These are phyloP conservation scores for Gortyna flavago DNA, from an alignment of 2,888 invertebrate genomes.

Conservation along the genomic window DNA sequence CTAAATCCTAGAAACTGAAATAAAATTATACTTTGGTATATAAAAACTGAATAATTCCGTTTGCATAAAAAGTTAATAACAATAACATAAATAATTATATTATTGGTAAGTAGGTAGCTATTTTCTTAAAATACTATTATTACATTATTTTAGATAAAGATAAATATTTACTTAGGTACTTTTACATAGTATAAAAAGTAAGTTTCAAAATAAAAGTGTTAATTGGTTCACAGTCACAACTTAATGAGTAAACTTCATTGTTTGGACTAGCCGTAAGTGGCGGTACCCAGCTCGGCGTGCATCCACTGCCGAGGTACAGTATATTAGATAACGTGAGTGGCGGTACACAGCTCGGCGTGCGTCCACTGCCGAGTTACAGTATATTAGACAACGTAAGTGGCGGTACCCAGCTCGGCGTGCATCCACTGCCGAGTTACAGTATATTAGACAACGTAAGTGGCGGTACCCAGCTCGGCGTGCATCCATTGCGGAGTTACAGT, in stretches of 20 bases:
- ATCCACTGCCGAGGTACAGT: constrained; percentile 31
- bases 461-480: constrained; percentile 30
- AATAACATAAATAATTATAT: too few relatives aligned
- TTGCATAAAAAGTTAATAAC: too few relatives aligned
- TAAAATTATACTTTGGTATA: too few relatives aligned
- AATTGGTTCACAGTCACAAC: constrained; percentile 35
- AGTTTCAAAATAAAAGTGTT: constrained; percentile 46
- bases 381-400: constrained; percentile 33
- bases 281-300: constrained; percentile 30
- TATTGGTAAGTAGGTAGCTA: too few relatives aligned
- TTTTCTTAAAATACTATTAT: too few relatives aligned
- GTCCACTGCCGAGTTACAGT: constrained; percentile 31
- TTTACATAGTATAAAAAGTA: too few relatives aligned
- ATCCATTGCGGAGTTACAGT: constrained; percentile 31
- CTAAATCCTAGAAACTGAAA: too few relatives aligned
- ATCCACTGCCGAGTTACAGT: constrained; percentile 31
- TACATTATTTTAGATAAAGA: too few relatives aligned
- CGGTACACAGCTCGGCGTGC: constrained; percentile 31
- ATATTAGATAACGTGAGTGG: constrained; percentile 33
- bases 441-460: constrained; percentile 33
- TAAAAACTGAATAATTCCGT: too few relatives aligned
- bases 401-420: constrained; percentile 30
- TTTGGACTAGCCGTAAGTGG: constrained; percentile 30
- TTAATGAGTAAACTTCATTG: constrained; percentile 53
- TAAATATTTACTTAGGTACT: too few relatives aligned